phyloP scores from a whole-genome alignment of 2,888 invertebrate genomes.

The Octonoba sinensis region DNA sequence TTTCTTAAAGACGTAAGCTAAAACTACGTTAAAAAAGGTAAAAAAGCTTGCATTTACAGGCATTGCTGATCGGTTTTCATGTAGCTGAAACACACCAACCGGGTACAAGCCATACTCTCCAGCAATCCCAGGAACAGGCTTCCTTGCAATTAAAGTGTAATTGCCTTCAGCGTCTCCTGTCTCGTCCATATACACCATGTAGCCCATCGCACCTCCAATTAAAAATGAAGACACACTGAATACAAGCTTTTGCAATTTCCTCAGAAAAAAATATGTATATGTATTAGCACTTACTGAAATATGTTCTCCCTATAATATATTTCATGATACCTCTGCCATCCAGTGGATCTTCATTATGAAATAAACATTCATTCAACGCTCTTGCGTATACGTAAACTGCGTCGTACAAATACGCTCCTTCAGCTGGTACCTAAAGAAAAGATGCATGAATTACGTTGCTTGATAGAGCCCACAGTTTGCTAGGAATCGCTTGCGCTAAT shows the following conservation, averaged over 20 bases:
- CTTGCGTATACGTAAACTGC: conserved; percentile 72
- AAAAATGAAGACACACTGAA: background rate
- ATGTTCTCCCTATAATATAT: conserved; percentile 71
- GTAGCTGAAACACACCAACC: conserved; percentile 79
- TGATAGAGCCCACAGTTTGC: background rate
- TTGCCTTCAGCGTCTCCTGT: conserved; percentile 94
- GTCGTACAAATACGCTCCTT: conserved; percentile 73
- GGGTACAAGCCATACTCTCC: conserved; percentile 82
- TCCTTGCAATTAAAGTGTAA: conserved; percentile 84
- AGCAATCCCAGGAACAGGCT: conserved; percentile 68
- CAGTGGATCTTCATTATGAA: conserved; percentile 68
- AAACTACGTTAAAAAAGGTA: background rate
- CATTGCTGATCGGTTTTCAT: conserved; percentile 75
- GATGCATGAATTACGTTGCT: background rate
- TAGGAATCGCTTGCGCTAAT: background rate
- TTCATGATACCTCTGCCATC: conserved; percentile 71
- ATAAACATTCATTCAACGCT: conserved; percentile 71
- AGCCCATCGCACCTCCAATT: conserved; percentile 75
- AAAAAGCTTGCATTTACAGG: conserved; percentile 77
- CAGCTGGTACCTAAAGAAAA: conserved; percentile 68
- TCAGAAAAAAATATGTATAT: no score
- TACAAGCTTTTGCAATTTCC: background rate
- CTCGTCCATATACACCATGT: conserved; percentile 91
- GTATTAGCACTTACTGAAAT: conserved; percentile 70
- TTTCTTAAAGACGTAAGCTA: background rate